Conservation (phyloP, 2,113 vertebrate genomes). For the Porphyrio hochstetteri region DNA sequence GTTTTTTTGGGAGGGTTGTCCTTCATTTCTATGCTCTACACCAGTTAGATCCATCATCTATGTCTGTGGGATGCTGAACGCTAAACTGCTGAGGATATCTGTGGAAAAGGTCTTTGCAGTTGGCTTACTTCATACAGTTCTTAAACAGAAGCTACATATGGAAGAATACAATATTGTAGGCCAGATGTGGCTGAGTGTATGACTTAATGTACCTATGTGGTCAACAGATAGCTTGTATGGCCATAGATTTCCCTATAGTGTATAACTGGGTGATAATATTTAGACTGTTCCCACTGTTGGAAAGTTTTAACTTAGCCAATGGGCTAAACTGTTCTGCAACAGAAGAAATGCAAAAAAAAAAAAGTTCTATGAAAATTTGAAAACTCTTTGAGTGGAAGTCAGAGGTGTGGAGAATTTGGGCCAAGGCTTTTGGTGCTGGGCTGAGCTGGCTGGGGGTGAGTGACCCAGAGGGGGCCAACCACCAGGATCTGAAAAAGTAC, state of each 20-base stretch:
- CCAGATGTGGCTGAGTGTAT: not conserved
- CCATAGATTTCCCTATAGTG: not conserved
- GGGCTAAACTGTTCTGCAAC: not conserved
- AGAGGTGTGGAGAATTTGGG: not conserved
- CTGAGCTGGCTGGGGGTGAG: not conserved
- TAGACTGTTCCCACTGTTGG: not conserved
- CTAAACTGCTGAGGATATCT: not conserved
- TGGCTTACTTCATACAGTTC: not conserved
- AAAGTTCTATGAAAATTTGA: not conserved
- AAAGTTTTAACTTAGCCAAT: not conserved
- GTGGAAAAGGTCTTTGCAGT: not conserved
- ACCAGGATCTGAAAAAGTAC: not conserved
- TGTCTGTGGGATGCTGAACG: not conserved
- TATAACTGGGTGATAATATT: not conserved
- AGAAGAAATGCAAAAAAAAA: not conserved
- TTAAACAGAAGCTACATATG: not conserved
- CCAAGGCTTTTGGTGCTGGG: not conserved
- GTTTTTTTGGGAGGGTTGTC: not conserved
- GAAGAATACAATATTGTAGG: not conserved
- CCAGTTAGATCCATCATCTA: not conserved
- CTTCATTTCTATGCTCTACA: not conserved
- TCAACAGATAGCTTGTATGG: not conserved
- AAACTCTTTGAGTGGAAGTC: not conserved
- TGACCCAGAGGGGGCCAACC: not conserved
- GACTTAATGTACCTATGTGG: not conserved